A percentile compares a stretch with the other conserved stretches of the same genome.
Evolutionary conservation across 2,888 invertebrate genomes (phyloP).

Genomic region (Coleophora deauratella): DNA sequence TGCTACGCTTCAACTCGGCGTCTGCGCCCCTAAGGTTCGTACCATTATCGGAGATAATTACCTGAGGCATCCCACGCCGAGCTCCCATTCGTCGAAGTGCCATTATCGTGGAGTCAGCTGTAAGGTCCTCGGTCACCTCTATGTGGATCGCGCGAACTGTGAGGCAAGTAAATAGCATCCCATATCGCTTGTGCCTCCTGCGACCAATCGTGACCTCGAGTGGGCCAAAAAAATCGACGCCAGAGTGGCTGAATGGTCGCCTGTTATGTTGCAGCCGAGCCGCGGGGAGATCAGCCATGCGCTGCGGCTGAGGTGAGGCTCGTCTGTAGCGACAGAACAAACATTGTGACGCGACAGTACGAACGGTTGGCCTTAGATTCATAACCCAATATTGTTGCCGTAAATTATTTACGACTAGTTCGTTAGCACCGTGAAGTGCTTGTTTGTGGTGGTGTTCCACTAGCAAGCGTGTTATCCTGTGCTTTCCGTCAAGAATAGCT

Average conservation of each 20-base stretch:
- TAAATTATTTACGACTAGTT: constrained; percentile 8
- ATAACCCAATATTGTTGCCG: constrained; percentile 14
- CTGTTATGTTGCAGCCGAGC: constrained; percentile 2
- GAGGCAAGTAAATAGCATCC: constrained; percentile 13
- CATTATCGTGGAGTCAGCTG: constrained; percentile 7
- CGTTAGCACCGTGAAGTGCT: constrained; percentile 5
- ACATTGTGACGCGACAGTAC: constrained; percentile 6
- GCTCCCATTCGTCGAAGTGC: constrained; percentile 5
- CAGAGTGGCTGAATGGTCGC: constrained; percentile 5
- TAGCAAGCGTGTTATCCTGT: constrained; percentile 11
- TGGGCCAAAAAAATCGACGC: constrained; percentile 8
- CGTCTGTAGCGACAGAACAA: constrained; percentile 8
- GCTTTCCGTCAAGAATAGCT: constrained; percentile 15
- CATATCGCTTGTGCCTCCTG: constrained; percentile 9
- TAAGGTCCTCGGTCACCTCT: constrained; percentile 6
- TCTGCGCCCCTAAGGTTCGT: constrained; percentile 7
- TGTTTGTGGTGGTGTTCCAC: constrained; percentile 12
- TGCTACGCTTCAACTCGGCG: constrained; percentile 1
- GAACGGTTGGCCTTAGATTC: constrained; percentile 12
- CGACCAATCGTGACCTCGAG: constrained; percentile 8
- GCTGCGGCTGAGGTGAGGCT: constrained; percentile 7
- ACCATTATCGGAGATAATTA: constrained; percentile 7
- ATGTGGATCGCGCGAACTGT: constrained; percentile 13
- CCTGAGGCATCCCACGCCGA: constrained; percentile 4
- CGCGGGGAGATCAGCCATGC: constrained; percentile 9